Percentiles rank a stretch among this genome's conserved stretches.
These are phyloP conservation scores for Ciconia nigra DNA, from an alignment of 2,797 vertebrate genomes.

Conservation along the genomic window DNA sequence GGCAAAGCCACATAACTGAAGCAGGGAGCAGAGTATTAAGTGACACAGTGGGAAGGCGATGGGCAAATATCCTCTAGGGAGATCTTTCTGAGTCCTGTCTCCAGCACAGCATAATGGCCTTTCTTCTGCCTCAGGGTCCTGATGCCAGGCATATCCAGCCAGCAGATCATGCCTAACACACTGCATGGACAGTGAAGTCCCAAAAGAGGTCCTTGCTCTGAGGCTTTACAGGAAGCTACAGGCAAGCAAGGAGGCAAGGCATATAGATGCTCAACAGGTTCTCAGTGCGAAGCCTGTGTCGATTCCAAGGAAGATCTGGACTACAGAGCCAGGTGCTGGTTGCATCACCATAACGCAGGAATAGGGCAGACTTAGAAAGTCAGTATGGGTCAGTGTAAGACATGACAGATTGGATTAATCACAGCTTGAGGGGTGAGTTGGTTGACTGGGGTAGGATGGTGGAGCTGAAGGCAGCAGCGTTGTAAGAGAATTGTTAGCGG, in stretches of 20 bases:
- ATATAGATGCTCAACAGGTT: not conserved
- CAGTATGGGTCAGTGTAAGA: not conserved
- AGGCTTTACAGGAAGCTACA: not conserved
- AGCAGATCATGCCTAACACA: not conserved
- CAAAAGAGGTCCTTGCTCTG: not conserved
- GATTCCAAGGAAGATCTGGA: not conserved
- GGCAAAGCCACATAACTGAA: not conserved
- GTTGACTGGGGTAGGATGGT: not conserved
- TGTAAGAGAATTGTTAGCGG: not conserved
- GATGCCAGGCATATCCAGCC: not conserved
- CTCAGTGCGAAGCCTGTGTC: not conserved
- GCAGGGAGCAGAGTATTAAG: not conserved
- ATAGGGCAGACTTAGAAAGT: not conserved
- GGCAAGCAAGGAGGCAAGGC: not conserved
- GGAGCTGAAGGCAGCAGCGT: not conserved
- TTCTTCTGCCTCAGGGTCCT: not conserved
- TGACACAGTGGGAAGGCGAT: not conserved
- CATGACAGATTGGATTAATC: not conserved
- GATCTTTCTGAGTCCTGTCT: not conserved
- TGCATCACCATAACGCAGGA: not conserved
- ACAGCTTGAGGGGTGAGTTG: not conserved
- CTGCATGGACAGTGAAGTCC: too few species aligned
- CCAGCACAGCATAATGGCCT: not conserved
- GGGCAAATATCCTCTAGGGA: not conserved
- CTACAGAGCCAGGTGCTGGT: not conserved